Base-by-base conservation (phyloP, 2,888 invertebrate species). In the Geotrupes spiniger region DNA sequence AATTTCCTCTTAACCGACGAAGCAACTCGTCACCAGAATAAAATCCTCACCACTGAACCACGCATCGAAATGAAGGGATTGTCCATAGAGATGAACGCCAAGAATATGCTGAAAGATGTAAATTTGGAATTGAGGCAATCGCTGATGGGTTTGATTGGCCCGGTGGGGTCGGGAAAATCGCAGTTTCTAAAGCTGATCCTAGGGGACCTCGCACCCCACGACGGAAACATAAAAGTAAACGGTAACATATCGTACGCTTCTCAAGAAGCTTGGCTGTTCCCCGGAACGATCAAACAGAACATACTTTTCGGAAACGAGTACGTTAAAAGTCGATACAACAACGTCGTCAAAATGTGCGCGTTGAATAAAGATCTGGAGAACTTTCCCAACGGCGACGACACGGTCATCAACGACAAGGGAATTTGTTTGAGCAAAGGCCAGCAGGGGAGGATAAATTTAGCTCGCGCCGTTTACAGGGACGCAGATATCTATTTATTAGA, bases 381-480 rank as follows among this genome's bases (percentile, higher is more conserved):
- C 54, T 79, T 91, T 57, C 82, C 85, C 0, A 77, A 83, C 52
- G 87, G 87, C 8, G 92, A 92, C 64, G 72, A 79, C 58, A 89
- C 89, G 0, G 69, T 87, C 43, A 85, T 92, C 1, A 90, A 90
- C 3, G 91, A 92, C 62, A 78, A 87, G 39, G 92, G 92, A 4
- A 80, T 85, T 1, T 84, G 85, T 16, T 72, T 92, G 9, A 89
- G 89, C 28, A 90, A 90, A n/a, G 91, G 91, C 6, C 92, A 92
- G 72, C 82, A 83, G 68, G 89, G 90, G 1, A 77, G 92, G 54
- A 81, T 92, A 21, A 88, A 87, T 68, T 74, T 92, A 38, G 89
- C 87, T 0, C 76, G 89, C 63, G 83, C 87, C 1, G 73, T 89
- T 36, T 90, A 89, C 64, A 81, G 80, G 59, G 80, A 86, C 56